Percentiles rank a stretch among this genome's conserved stretches.
Conservation (phyloP, 2,113 vertebrate genomes). For the Echinops telfairi region DNA sequence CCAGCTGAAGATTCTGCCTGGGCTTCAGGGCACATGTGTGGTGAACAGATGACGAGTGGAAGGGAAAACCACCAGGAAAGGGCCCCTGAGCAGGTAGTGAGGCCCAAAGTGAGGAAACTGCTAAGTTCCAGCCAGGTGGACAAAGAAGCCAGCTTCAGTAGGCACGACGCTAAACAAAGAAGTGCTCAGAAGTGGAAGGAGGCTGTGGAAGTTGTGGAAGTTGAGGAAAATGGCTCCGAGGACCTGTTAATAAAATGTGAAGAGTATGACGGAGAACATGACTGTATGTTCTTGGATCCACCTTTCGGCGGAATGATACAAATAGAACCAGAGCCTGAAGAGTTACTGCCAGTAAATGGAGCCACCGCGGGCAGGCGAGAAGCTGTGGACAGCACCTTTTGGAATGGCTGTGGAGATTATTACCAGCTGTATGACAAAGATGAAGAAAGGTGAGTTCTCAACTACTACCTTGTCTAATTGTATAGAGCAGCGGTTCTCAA, state of each 20-base stretch:
- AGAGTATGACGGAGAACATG: slow-evolving; percentile 73
- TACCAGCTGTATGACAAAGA: slow-evolving; percentile 77
- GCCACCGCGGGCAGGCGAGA: slow-evolving; percentile 55
- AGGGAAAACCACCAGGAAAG: slow-evolving; percentile 66
- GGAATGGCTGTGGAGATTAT: slow-evolving; percentile 86
- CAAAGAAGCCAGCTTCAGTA: slow-evolving; percentile 70
- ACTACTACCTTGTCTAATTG: background rate
- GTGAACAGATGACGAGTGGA: slow-evolving; percentile 66
- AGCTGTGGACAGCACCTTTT: slow-evolving; percentile 70
- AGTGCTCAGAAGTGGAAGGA: slow-evolving; percentile 76
- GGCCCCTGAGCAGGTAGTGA: slow-evolving; percentile 88
- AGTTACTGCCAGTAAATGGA: slow-evolving; percentile 52
- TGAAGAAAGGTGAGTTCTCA: slow-evolving; percentile 88
- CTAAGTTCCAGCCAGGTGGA: slow-evolving; percentile 75
- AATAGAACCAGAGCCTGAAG: slow-evolving; percentile 67
- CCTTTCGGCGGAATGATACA: slow-evolving; percentile 52
- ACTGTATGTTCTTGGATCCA: slow-evolving; percentile 75
- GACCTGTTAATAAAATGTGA: slow-evolving; percentile 75
- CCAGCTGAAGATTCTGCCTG: slow-evolving; percentile 30
- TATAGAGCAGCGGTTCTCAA: background rate
- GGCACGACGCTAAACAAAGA: slow-evolving; percentile 77
- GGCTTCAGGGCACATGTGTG: slow-evolving; percentile 38
- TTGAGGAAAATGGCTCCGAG: slow-evolving; percentile 73
- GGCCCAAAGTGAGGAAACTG: slow-evolving; percentile 91
- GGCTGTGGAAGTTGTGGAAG: slow-evolving; percentile 78